Evolutionary conservation across 2,113 vertebrate species (phyloP).

Genomic region (Sinosuthora webbiana): DNA sequence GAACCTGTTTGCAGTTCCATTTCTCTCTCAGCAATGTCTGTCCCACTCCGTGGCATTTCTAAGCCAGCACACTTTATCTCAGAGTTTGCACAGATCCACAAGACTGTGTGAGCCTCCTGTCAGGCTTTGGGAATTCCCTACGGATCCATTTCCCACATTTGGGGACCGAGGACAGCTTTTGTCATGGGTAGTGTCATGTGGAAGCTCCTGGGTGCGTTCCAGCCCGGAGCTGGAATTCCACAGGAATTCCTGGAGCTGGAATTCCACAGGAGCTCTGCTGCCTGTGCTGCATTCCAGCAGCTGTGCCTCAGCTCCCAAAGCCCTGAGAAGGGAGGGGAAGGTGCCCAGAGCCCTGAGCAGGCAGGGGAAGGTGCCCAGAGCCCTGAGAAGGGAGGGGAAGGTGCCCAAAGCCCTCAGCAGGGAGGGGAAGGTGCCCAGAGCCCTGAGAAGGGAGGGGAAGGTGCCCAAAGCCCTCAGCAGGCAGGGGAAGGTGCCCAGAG

Average conservation of each 20-base stretch:
- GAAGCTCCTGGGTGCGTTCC: background rate
- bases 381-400: no score
- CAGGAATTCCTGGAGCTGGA: no score
- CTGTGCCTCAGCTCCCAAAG: fast-evolving
- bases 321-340: background rate
- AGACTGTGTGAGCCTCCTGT: background rate
- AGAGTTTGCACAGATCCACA: background rate
- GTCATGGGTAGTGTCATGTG: background rate
- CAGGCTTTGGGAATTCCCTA: background rate
- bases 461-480: no score
- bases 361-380: no score
- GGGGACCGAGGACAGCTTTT: background rate
- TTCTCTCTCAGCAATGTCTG: background rate
- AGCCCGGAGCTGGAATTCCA: no score
- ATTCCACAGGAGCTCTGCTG: background rate
- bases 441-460: no score
- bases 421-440: no score
- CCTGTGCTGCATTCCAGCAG: background rate
- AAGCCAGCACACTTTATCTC: background rate
- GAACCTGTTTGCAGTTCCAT: background rate
- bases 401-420: no score
- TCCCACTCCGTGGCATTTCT: background rate
- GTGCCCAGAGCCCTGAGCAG: no score
- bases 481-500: no score
- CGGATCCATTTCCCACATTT: background rate